Percentiles rank a stretch among this genome's conserved stretches.
phyloP scores from a whole-genome alignment of 2,797 vertebrate species.

The Momotus momota region DNA sequence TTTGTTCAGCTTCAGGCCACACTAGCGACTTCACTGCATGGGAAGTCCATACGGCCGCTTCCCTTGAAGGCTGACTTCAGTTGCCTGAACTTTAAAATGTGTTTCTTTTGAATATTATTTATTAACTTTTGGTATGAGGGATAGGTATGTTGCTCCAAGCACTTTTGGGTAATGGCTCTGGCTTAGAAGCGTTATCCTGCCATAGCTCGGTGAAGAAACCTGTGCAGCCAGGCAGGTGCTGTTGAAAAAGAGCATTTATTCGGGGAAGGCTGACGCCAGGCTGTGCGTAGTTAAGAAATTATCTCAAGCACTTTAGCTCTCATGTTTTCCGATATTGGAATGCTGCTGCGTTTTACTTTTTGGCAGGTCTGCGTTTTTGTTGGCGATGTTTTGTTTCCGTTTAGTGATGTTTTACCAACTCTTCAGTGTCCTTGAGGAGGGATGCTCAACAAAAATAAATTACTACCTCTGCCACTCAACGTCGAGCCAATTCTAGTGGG shows the following conservation, averaged over 20 bases:
- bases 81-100: conserved; percentile 38
- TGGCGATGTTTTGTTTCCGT: conserved; percentile 1
- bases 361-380: conserved; percentile 39
- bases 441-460: conserved; percentile 72
- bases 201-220: background rate
- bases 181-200: conserved; percentile 2
- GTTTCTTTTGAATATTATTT: conserved; percentile 41
- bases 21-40: conserved; percentile 20
- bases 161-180: background rate
- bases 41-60: background rate
- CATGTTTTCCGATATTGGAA: conserved; percentile 44
- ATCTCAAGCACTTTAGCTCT: conserved; percentile 65
- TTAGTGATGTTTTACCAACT: conserved; percentile 66
- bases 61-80: conserved; percentile 1
- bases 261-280: conserved; percentile 4
- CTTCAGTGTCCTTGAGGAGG: conserved; percentile 63
- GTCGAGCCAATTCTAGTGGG: background rate
- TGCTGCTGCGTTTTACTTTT: conserved; percentile 63
- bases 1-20: conserved; percentile 18
- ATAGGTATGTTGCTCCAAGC: background rate
- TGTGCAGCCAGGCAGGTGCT: conserved; percentile 42
- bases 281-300: conserved; percentile 21
- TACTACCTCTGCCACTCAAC: conserved; percentile 74
- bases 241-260: conserved; percentile 2
- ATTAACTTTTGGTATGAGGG: background rate